phyloP scores from a whole-genome alignment of 2,888 invertebrate genomes.

The Lordiphosa andalusiaca region DNA sequence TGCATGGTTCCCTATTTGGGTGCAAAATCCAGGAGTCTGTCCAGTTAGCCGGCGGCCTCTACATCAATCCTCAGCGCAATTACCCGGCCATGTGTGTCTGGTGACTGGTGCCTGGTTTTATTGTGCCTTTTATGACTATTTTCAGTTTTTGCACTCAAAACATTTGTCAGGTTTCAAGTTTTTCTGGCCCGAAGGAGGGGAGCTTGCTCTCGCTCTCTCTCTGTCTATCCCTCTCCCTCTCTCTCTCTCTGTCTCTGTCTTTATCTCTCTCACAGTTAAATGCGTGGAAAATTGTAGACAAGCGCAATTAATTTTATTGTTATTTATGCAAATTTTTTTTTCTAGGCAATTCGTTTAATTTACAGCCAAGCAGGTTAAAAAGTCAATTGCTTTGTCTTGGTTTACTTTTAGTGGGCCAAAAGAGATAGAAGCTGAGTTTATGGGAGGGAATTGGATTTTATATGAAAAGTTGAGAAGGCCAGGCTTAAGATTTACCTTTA shows the following conservation, averaged over 20 bases:
- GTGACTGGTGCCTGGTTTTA: conserved; percentile 28
- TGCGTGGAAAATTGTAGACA: conserved; percentile 61
- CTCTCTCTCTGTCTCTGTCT: conserved; percentile 10
- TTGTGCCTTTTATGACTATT: conserved; percentile 53
- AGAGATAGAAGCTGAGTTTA: conserved; percentile 22
- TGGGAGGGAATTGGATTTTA: conserved; percentile 13
- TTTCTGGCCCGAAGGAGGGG: conserved; percentile 35
- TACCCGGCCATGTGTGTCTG: conserved; percentile 5
- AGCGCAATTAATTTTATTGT: conserved; percentile 62
- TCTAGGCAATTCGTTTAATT: conserved; percentile 24
- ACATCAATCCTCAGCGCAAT: conserved; percentile 13
- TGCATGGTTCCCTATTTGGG: background rate
- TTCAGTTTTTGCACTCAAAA: conserved; percentile 17
- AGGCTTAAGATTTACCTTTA: too few species aligned
- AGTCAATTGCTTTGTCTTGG: conserved; percentile 66
- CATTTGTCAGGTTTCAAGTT: conserved; percentile 55
- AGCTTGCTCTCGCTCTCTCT: conserved; percentile 7
- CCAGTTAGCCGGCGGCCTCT: conserved; percentile 9
- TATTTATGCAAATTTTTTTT: conserved; percentile 51
- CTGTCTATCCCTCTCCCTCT: conserved; percentile 7
- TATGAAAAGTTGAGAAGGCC: too few species aligned
- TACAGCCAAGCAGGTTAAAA: conserved; percentile 56
- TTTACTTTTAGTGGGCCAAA: conserved; percentile 44
- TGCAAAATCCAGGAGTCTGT: background rate
- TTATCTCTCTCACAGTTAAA: conserved; percentile 18